Percentiles rank a stretch among this genome's conserved stretches.
Conservation (phyloP, 2,888 invertebrate genomes). For the Allolobophora icterica region DNA sequence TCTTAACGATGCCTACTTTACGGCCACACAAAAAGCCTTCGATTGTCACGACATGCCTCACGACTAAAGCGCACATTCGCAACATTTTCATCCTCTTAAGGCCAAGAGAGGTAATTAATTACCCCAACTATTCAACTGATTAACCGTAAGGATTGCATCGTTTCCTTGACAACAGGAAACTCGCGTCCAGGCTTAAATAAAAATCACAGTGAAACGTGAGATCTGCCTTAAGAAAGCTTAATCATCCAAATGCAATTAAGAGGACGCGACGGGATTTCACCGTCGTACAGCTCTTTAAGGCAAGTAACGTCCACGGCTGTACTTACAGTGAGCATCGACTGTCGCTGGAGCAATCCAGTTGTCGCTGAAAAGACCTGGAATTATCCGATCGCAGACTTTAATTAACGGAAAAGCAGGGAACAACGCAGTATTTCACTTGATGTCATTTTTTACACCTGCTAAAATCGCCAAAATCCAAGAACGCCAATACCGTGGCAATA, state of each 20-base stretch:
- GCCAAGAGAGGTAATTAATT: not conserved
- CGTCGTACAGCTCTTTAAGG: not conserved
- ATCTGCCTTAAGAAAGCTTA: not conserved
- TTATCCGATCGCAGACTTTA: not conserved
- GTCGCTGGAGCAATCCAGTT: not conserved
- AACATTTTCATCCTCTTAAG: not conserved
- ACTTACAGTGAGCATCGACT: not conserved
- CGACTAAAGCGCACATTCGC: not conserved
- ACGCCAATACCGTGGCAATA: not conserved
- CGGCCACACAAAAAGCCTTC: not conserved
- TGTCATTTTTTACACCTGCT: slow-evolving; percentile 5
- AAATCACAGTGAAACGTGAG: not conserved
- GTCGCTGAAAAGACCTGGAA: not conserved
- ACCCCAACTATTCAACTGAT: not conserved
- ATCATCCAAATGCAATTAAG: not conserved
- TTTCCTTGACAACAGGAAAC: not conserved
- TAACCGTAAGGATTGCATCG: not conserved
- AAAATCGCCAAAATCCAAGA: not conserved
- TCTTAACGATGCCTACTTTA: not conserved
- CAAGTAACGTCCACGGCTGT: not conserved
- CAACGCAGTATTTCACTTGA: not conserved
- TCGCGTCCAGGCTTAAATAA: not conserved
- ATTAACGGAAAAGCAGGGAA: not conserved
- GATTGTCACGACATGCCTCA: not conserved
- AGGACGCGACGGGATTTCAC: not conserved